These are phyloP conservation scores for Eupleurogrammus muticus DNA, from an alignment of 2,797 vertebrate genomes.

Conservation along the genomic window DNA sequence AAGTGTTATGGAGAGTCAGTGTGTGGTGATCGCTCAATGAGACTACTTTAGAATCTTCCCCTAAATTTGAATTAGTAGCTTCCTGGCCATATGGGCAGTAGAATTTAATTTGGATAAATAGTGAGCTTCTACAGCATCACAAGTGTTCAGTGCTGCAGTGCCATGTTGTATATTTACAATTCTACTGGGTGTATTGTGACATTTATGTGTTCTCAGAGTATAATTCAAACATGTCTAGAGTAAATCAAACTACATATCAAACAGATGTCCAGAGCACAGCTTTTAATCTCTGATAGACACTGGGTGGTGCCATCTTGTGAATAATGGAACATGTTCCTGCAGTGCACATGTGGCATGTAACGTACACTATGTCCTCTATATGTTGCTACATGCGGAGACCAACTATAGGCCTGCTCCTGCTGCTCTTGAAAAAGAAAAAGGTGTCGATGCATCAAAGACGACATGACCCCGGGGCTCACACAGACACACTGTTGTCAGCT, in stretches of 20 bases:
- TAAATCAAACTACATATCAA: not conserved
- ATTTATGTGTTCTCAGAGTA: not conserved
- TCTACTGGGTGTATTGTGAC: not conserved
- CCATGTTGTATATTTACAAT: not conserved
- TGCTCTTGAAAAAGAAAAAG: not conserved
- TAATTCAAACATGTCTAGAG: not conserved
- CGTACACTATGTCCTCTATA: not conserved
- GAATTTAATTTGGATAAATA: constrained; percentile 43
- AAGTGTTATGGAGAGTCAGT: not conserved
- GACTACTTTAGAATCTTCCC: constrained; percentile 28
- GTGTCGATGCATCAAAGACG: not conserved
- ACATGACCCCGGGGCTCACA: not conserved
- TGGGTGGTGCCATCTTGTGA: not conserved
- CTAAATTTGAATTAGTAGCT: constrained; percentile 49
- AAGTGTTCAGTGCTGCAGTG: constrained; percentile 12
- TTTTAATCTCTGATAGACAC: not conserved
- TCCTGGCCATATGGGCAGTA: constrained; percentile 42
- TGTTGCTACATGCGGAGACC: not conserved
- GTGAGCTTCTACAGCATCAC: constrained; percentile 21
- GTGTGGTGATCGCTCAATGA: not conserved
- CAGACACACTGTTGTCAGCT: not conserved
- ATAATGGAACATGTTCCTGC: not conserved
- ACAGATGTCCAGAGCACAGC: not conserved
- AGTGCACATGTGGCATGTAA: constrained; percentile 1
- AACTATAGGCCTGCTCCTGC: constrained; percentile 1